Evolutionary conservation across 2,113 vertebrate genomes (phyloP).

Genomic region (Rattus rattus): DNA sequence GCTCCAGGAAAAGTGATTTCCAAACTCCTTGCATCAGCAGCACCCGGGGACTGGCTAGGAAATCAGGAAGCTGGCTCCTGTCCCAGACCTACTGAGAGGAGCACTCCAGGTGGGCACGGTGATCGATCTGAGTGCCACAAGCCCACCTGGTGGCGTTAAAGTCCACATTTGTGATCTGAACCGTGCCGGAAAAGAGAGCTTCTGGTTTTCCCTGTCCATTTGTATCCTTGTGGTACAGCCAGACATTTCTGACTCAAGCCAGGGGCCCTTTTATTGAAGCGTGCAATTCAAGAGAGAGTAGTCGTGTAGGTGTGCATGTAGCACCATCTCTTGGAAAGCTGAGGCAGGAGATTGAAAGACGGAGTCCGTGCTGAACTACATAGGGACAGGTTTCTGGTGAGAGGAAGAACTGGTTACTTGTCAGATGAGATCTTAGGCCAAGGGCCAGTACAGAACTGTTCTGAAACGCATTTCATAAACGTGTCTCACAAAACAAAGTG

Average conservation of each 20-base stretch:
- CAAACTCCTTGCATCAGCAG: neutral
- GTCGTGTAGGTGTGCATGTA: neutral
- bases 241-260: neutral
- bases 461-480: neutral
- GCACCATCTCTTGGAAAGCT: neutral
- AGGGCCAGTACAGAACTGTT: neutral
- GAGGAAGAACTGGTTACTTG: neutral
- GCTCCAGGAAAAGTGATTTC: neutral
- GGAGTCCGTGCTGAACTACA: neutral
- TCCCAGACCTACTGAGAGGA: neutral
- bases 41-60: neutral
- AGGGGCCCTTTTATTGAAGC: neutral
- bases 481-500: neutral
- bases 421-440: neutral
- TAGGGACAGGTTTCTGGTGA: neutral
- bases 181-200: neutral
- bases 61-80: too few species aligned
- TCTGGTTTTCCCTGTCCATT: neutral
- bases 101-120: neutral
- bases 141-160: neutral
- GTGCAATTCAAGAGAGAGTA: neutral
- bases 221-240: neutral
- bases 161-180: neutral
- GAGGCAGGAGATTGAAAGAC: neutral
- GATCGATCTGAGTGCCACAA: neutral